Evolutionary conservation across 2,888 invertebrate species (phyloP), one percentile per base, ranked within the genome.

Genomic region (Scaptomyza caliginosa): DNA sequence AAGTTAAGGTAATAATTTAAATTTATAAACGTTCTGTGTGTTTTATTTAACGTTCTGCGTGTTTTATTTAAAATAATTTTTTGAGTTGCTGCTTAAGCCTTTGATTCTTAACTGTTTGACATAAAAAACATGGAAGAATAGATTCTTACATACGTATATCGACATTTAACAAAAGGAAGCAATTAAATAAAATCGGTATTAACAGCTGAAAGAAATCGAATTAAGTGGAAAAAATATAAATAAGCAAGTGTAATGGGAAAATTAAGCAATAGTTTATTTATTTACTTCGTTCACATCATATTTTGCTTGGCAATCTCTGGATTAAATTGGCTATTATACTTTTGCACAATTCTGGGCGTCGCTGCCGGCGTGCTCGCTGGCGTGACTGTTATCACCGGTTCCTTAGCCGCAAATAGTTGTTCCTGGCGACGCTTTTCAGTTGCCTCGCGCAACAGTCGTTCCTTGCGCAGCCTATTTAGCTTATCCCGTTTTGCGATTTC

Each of bases 271-370:
- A n/a, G n/a, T n/a, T n/a, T n/a, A n/a, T n/a, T n/a, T n/a, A n/a
- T n/a, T n/a, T n/a, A n/a, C n/a, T n/a, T n/a, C n/a, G 17, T 32
- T 43, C 60, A 90, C 19, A 79, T 57, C 88, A 90, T 89, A 92
- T 97, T 97, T 92, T 97, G 97, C 85, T 96, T 94, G 11, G 97
- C 97, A 50, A 96, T 90, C 90, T 96, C 94, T 16, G 99, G 99
- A 92, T 98, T 99, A 91, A 98, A 99, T 90, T 99, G 98, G 2
- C 98, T 98, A 92, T 98, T 98, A 89, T 99, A 99, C 91, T 96
- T 96, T 86, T 96, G 95, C 74, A 94, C 93, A 23, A 95, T 71
- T n/a, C 72, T 73, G 0, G 84, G 83, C 1, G 83, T 82, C 1
- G 68, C n/a, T 6, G 74, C 59, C 4, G 86, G 74, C 0, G 71